Percentiles rank a stretch among this genome's conserved stretches.
These are phyloP conservation scores for Cephalotes varians DNA, from an alignment of 2,888 invertebrate species.

Conservation along the genomic window DNA sequence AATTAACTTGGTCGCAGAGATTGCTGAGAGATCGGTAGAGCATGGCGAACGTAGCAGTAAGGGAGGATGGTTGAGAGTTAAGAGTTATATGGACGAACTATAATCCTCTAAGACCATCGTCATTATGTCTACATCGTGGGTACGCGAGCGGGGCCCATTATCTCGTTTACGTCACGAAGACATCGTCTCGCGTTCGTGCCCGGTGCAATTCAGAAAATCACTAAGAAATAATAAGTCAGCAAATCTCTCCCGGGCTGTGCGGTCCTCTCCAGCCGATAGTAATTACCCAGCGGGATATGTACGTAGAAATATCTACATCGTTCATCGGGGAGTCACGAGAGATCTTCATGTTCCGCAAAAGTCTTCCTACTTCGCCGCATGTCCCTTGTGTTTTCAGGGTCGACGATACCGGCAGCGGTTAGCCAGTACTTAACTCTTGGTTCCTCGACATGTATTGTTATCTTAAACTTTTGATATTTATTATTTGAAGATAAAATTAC, in stretches of 20 bases:
- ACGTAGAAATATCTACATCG: conserved; percentile 66
- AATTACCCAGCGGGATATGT: conserved; percentile 66
- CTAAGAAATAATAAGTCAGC: conserved; percentile 83
- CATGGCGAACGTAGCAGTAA: neutral
- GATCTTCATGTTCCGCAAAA: conserved; percentile 49
- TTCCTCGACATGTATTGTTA: neutral
- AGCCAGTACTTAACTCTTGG: conserved; percentile 2
- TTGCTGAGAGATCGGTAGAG: conserved; percentile 22
- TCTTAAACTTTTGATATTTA: neutral
- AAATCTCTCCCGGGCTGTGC: conserved; percentile 54
- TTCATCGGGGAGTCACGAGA: conserved; percentile 61
- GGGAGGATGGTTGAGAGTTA: conserved; percentile 53
- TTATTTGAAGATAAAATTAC: neutral
- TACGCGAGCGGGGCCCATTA: conserved; percentile 80
- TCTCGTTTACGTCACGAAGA: conserved; percentile 84
- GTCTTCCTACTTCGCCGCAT: conserved; percentile 13
- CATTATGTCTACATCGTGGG: conserved; percentile 83
- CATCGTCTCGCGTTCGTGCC: conserved; percentile 75
- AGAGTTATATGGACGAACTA: conserved; percentile 75
- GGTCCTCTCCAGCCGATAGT: conserved; percentile 67
- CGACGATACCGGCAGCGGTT: conserved; percentile 6
- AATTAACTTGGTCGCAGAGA: conserved; percentile 41
- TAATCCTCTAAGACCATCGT: conserved; percentile 81
- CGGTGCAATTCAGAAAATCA: conserved; percentile 84
- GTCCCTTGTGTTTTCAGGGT: conserved; percentile 38